These are phyloP conservation scores for Philereme vetulata DNA, from an alignment of 2,888 invertebrate species.

Conservation along the genomic window DNA sequence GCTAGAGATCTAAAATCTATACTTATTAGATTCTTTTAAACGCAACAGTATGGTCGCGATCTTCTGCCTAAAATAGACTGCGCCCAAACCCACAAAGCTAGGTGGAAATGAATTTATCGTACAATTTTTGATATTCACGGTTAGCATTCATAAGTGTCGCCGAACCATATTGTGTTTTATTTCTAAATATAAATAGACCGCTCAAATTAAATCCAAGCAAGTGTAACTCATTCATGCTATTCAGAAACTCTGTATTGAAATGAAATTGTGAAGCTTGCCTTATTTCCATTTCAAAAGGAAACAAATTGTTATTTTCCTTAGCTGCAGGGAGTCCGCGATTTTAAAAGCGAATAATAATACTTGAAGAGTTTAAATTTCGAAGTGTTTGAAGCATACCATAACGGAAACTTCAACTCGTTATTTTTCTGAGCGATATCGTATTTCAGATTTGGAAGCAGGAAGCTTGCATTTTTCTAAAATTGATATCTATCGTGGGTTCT, in stretches of 20 bases:
- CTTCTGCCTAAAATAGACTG: constrained; percentile 37
- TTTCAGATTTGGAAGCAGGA: constrained; percentile 16
- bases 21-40: constrained; percentile 14
- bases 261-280: constrained; percentile 4
- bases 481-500: constrained; percentile 18
- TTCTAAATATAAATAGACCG: constrained; percentile 25
- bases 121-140: constrained; percentile 28
- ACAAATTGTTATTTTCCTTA: not conserved
- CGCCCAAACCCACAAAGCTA: constrained; percentile 33
- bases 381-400: constrained; percentile 5
- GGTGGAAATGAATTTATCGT: constrained; percentile 34
- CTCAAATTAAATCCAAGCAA: constrained; percentile 19
- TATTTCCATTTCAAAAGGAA: constrained; percentile 10
- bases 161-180: constrained; percentile 20
- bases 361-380: constrained; percentile 10
- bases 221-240: constrained; percentile 14
- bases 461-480: constrained; percentile 23
- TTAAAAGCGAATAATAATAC: not conserved
- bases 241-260: not conserved
- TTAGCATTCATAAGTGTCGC: constrained; percentile 26
- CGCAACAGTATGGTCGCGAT: constrained; percentile 24
- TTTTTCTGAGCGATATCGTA: constrained; percentile 1
- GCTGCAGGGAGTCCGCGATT: constrained; percentile 3
- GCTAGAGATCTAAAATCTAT: not conserved
- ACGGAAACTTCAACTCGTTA: not conserved